Conservation (phyloP, 30 jellyfish, hydroid and myxozoan species). For the Nemopilema nomurai region DNA sequence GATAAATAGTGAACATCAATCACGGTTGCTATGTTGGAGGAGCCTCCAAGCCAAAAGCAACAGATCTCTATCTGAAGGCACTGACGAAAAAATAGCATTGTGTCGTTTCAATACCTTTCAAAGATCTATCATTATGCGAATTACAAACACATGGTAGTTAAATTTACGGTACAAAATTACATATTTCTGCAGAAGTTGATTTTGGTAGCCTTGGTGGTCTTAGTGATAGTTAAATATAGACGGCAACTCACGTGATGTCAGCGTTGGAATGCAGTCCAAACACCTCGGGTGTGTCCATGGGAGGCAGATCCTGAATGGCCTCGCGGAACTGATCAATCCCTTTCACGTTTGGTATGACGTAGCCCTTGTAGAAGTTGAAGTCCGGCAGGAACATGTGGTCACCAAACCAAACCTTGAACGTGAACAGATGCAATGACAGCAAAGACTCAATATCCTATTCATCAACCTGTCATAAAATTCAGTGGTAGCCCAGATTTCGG, state of each 20-base stretch:
- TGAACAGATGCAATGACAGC: not conserved
- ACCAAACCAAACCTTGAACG: slow-evolving; percentile 87
- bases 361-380: slow-evolving; percentile 88
- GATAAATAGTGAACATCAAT: too few species aligned
- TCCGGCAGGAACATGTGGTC: slow-evolving; percentile 83
- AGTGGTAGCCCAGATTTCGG: too few species aligned
- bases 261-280: slow-evolving; percentile 96
- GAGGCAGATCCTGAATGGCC: slow-evolving; percentile 76
- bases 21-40: too few species aligned
- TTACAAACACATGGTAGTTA: too few species aligned
- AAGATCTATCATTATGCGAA: too few species aligned
- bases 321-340: slow-evolving; percentile 76
- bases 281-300: slow-evolving; percentile 96
- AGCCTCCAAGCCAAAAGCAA: too few species aligned
- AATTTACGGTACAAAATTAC: too few species aligned
- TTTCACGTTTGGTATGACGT: slow-evolving; percentile 77
- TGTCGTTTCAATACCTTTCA: too few species aligned
- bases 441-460: not conserved
- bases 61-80: too few species aligned
- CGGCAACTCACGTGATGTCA: slow-evolving; percentile 80
- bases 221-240: not conserved
- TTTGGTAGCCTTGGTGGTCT: not conserved
- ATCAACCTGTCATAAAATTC: too few species aligned
- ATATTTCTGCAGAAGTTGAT: not conserved
- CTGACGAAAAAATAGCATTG: too few species aligned